Base-by-base conservation (phyloP, 2,888 invertebrate species). In the Octonoba sinensis region DNA sequence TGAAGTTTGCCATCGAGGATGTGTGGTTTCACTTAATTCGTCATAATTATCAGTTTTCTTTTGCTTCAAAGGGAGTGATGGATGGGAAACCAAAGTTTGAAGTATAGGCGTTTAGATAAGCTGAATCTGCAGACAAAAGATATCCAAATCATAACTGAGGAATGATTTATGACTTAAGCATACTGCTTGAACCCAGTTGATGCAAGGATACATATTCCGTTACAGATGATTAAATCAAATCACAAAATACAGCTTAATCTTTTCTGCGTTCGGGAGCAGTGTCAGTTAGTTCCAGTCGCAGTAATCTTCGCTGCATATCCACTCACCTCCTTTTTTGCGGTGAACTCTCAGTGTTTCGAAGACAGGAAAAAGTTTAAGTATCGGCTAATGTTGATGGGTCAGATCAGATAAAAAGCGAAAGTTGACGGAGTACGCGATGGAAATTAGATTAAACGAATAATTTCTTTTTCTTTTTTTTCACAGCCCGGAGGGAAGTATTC, bases 371-470 rank as follows among this genome's bases (percentile, higher is more conserved):
- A 36, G 69, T 59, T 59, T 57, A 70, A 64, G 27, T 56, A 20
- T n/a, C n/a, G 8, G 16, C 60, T n/a, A 36, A 44, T 62, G 57
- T 67, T 54, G 36, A 70, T 64, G 64, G 64, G 54, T 77, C 70
- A 57, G 22, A 54, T 59, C 57, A 49, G 70, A 78, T 71, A 51
- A 71, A 54, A 44, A 60, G 22, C 15, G 64, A 78, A 71, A 78
- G 78, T 71, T 78, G 57, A 78, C 65, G 71, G 78, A 71, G 78
- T 78, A 70, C 78, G 44, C 51, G n/a, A 49, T 27, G 36, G 13
- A 36, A 36, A 36, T 65, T 65, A 49, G 65, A 65, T 65, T 65
- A 65, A 22, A 20, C 16, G 20, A 54, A 54, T 16, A 20, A 16
- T 65, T 47, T 20, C 49, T 49, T 49, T 16, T 16, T 49, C 24